These are phyloP conservation scores for Machimus rusticus DNA, from an alignment of 2,888 invertebrate species.

Conservation along the genomic window DNA sequence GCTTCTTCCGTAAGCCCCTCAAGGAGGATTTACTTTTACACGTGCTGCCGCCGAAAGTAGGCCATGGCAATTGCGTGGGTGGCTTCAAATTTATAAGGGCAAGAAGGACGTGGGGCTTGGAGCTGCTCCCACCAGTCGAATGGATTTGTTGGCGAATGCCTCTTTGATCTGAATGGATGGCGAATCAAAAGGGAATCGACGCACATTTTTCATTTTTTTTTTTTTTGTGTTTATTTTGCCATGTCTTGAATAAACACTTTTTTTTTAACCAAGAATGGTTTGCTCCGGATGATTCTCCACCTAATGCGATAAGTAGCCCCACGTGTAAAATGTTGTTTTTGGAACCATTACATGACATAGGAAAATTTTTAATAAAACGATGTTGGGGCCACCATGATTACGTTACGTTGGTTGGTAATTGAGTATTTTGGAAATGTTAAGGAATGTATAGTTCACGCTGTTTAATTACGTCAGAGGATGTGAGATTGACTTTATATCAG, in stretches of 20 bases:
- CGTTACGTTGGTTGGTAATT: neutral
- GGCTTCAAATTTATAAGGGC: neutral
- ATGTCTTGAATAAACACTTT: neutral
- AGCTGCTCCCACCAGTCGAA: neutral
- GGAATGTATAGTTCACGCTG: too few relatives aligned
- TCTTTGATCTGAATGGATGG: neutral
- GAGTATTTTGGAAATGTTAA: neutral
- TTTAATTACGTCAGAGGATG: too few relatives aligned
- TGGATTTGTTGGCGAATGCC: neutral
- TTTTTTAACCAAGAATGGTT: neutral
- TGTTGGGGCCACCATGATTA: neutral
- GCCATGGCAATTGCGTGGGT: neutral
- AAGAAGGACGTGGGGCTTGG: neutral
- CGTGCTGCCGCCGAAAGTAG: neutral
- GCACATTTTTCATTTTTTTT: neutral
- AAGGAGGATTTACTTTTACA: neutral
- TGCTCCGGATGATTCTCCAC: neutral
- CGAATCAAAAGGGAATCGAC: neutral
- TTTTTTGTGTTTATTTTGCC: neutral
- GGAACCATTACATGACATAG: neutral
- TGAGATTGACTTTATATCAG: too few relatives aligned
- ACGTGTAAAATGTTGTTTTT: neutral
- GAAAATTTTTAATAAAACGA: neutral
- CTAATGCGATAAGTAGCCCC: neutral
- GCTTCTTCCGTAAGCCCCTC: neutral